Base-by-base conservation (phyloP, 2,113 vertebrate species). In the Eidolon helvum region DNA sequence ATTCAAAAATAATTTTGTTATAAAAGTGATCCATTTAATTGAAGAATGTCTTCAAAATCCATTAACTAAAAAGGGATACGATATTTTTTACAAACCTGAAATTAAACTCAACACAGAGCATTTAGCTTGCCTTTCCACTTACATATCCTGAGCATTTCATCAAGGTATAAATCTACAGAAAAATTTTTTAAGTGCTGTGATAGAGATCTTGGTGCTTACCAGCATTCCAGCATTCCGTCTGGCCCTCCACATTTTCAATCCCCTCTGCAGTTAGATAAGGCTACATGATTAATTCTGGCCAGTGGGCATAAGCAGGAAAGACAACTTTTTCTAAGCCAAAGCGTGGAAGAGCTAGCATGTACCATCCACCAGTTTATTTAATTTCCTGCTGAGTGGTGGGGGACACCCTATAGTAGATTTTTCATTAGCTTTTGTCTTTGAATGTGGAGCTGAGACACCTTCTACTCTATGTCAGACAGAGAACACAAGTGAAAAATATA, bases 61-160 rank as follows among this genome's bases (percentile, higher is more conserved):
- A 84, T n/a, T 78, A 30, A 63, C 24, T 78, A 45, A 61, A 92
- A 79, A 53, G 0, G 21, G 43, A 78, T 69, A 24, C 33, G 22
- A 9, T 21, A 26, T 78, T 33, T 84, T 88, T 87, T 68, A 86
- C 28, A 77, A 77, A 71, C 69, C 59, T 71, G 30, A 43, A 87
- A 68, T 90, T 95, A 48, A n/a, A 63, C 15, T 90, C 35, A 40
- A 59, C 24, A 71, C 12, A 90, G 33, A 65, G 0, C 26, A 69
- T 66, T 91, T 94, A 65, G 19, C 43, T 87, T 92, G 30, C 16
- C 78, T 86, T 94, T 68, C 9, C 59, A 74, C 35, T 95, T 85
- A 87, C 1, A 48, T 75, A 50, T 94, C 16, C 65, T 38, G 33
- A 82, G 10, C 18, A 84, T 88, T 95, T 95, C 38, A 55, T 48